Base-by-base conservation (phyloP, 2,888 invertebrate species). In the Nomada fabriciana region DNA sequence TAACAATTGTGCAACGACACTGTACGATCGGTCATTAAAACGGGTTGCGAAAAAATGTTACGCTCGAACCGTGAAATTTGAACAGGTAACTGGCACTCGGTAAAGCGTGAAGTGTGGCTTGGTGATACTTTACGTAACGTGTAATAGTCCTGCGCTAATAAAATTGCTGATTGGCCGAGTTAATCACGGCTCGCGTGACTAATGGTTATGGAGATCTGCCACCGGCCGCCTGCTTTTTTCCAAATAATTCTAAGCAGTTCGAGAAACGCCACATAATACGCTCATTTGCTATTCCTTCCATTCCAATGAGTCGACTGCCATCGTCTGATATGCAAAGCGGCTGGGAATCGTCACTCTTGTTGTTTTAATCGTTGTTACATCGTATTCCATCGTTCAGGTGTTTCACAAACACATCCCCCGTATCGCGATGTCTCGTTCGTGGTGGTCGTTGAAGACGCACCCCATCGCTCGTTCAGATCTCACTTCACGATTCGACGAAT, bases 121-220 rank as follows among this genome's bases (percentile, higher is more conserved):
- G 59, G 53, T 42, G 68, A 61, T 80, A 72, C 72, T 78, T 80
- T 78, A 78, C 42, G 29, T 65, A 50, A 80, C 59, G 53, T 47
- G 23, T 23, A 11, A 15, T 47, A 2, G 47, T 47, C 47, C 25
- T 25, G 25, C 52, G 23, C 20, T 25, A 63, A 70, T 64, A 18
- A 59, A 78, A 63, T 75, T 42, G 36, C 47, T 36, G n/a, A 18
- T 18, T 20, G 36, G 23, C 20, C n/a, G 11, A 15, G 23, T 29
- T 76, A 73, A 59, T 76, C 57, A 15, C 72, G 50, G 13, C 0
- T 13, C 18, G 2, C 11, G 42, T 13, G 13, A n/a, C 11, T 47
- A 15, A 15, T 23, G 47, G 59, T 65, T 53, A 65, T 52, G 36
- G 25, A 50, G 42, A 71, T 42, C 36, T 15, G 3, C 15, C 2